A percentile compares a stretch with the other conserved stretches of the same genome.
phyloP scores from a whole-genome alignment of 2,113 vertebrate species.

The Nothoprocta perdicaria region DNA sequence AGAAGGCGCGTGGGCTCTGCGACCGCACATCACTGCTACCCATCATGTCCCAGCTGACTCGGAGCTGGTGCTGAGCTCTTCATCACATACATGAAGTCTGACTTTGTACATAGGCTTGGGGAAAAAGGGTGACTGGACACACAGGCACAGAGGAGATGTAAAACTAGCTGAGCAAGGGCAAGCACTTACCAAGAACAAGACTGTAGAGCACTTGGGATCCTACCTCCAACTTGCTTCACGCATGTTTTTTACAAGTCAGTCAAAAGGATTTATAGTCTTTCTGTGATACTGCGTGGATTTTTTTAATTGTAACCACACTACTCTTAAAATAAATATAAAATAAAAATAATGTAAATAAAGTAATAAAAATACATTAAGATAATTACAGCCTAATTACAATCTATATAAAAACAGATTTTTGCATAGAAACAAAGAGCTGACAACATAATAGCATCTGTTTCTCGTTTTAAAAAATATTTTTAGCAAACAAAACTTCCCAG shows the following conservation, averaged over 20 bases:
- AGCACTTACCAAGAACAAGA: neutral
- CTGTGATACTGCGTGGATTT: neutral
- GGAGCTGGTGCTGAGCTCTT: neutral
- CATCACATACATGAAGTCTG: neutral
- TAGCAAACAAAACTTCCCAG: neutral
- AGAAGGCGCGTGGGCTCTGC: neutral
- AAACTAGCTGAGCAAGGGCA: neutral
- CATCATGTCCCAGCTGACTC: neutral
- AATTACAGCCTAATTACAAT: neutral
- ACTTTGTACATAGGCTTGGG: neutral
- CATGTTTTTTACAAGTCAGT: neutral
- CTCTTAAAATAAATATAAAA: neutral
- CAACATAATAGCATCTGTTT: neutral
- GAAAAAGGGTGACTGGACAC: neutral
- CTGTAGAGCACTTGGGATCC: neutral
- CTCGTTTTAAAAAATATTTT: neutral
- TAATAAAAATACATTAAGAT: neutral
- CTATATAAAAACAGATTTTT: neutral
- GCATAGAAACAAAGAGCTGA: neutral
- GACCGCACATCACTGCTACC: neutral
- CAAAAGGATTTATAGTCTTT: neutral
- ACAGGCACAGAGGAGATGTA: neutral
- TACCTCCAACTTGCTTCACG: neutral
- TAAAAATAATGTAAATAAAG: too few relatives aligned
- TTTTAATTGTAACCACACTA: rapidly evolving